phyloP scores from a whole-genome alignment of 2,888 invertebrate genomes.

The Chloromyia formosa region DNA sequence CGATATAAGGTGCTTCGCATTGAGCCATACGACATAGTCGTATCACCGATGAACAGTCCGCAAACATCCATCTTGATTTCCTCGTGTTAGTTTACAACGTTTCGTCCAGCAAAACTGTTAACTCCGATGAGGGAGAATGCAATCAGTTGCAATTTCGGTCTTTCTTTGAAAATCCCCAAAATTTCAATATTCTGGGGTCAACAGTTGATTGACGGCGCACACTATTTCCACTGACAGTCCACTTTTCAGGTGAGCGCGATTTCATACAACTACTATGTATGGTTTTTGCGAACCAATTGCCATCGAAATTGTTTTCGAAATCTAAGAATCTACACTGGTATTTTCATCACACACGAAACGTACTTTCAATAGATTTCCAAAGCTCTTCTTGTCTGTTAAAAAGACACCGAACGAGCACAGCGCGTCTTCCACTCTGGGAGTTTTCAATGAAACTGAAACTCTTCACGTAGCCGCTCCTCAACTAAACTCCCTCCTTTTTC shows the following conservation, averaged over 20 bases:
- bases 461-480: slow-evolving; percentile 47
- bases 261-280: no score
- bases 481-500: slow-evolving; percentile 53
- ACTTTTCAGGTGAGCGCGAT: no score
- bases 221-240: no score
- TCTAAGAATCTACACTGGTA: no score
- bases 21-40: slow-evolving; percentile 65
- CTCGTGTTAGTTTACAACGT: background rate
- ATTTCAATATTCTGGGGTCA: no score
- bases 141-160: background rate
- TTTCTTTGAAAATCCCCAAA: no score
- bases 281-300: no score
- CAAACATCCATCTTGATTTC: slow-evolving; percentile 65
- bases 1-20: slow-evolving; percentile 65
- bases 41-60: slow-evolving; percentile 67
- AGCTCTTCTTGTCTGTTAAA: no score
- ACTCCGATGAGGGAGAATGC: background rate
- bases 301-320: no score
- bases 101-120: slow-evolving; percentile 13
- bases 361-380: no score
- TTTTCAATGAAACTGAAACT: slow-evolving; percentile 53
- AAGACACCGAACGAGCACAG: background rate
- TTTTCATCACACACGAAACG: no score
- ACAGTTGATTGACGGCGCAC: no score
- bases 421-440: slow-evolving; percentile 43